Base-by-base conservation (phyloP, 2,888 invertebrate species). In the Seira ritae region DNA sequence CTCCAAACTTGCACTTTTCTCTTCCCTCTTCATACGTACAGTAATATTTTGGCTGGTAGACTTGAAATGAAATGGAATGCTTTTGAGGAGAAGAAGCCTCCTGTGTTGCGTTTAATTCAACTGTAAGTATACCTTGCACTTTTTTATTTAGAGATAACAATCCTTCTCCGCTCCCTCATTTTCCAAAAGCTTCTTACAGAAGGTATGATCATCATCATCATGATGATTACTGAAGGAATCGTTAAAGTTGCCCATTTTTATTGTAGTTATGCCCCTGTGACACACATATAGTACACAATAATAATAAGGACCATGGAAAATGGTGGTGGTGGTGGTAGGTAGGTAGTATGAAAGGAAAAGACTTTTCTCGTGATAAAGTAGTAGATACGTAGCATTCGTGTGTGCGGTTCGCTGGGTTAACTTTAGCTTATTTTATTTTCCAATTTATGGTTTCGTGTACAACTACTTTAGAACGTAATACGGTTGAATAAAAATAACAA, bases 381-480 rank as follows among this genome's bases (percentile, higher is more conserved):
- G 31, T 8, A 31, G 31, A 31, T 31, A 31, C 31, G 8, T 31
- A 31, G 31, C 8, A 31, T 55, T 17, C 17, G 4, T 79, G 71
- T 72, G 67, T 79, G 78, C 50, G 78, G 78, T 78, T 78, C 66
- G 69, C 19, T 62, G 23, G 79, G 79, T 80, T 46, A 55, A 70
- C 68, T 80, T 80, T 74, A 24, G 70, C 80, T 75, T 80, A 80
- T 80, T 75, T 69, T 70, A 80, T 80, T 80, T 80, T 70, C 75
- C 80, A 80, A 80, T 80, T 80, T 80, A 74, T 75, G 62, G 62
- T 69, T 74, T 46, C 65, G 19, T 74, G 66, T 37, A 55, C 55
- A 55, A 55, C 55, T n/a, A 55, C 55, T 55, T 55, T 55, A 55
- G n/a, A 55, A 55, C 55, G 55, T 55, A 55, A 55, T 55, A 55